A percentile compares a stretch with the other conserved stretches of the same genome.
Evolutionary conservation across 2,113 vertebrate genomes (phyloP).

Genomic region (Ptilorrhoa leucosticta): DNA sequence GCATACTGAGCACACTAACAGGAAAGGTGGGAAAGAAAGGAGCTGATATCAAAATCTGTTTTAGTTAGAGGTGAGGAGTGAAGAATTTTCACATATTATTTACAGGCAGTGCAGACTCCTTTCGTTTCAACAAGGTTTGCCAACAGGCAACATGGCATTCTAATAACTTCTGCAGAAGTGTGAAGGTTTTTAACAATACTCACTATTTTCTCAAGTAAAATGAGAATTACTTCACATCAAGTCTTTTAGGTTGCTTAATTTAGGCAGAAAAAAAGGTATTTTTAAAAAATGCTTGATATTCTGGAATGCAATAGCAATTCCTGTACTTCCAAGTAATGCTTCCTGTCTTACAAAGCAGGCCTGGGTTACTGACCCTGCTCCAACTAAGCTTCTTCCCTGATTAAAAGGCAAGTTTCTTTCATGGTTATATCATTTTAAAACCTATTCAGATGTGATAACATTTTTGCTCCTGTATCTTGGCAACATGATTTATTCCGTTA

Average conservation of each 20-base stretch:
- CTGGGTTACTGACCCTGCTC: conserved; percentile 34
- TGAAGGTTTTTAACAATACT: background rate
- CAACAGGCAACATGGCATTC: background rate
- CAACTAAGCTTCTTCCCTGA: conserved; percentile 50
- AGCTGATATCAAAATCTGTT: background rate
- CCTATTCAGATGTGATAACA: conserved; percentile 77
- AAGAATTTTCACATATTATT: background rate
- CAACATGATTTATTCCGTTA: conserved; percentile 81
- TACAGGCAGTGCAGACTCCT: background rate
- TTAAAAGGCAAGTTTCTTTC: conserved; percentile 68
- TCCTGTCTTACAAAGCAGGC: background rate
- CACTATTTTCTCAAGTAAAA: background rate
- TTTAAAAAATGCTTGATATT: conserved; percentile 23
- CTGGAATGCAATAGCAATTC: conserved; percentile 43
- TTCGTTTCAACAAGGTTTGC: background rate
- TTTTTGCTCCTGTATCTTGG: conserved; percentile 80
- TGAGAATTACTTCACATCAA: background rate
- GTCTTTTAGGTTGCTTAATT: background rate
- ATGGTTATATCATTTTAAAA: conserved; percentile 68
- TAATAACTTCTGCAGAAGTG: background rate
- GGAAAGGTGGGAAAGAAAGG: background rate
- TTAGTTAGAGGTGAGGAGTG: background rate
- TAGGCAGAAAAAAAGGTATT: background rate
- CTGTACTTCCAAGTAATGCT: conserved; percentile 20
- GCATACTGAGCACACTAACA: rapidly evolving